Evolutionary conservation across 2,797 vertebrate species (phyloP), one percentile per base, ranked within the genome.

Genomic region (Sitta carolinensis): DNA sequence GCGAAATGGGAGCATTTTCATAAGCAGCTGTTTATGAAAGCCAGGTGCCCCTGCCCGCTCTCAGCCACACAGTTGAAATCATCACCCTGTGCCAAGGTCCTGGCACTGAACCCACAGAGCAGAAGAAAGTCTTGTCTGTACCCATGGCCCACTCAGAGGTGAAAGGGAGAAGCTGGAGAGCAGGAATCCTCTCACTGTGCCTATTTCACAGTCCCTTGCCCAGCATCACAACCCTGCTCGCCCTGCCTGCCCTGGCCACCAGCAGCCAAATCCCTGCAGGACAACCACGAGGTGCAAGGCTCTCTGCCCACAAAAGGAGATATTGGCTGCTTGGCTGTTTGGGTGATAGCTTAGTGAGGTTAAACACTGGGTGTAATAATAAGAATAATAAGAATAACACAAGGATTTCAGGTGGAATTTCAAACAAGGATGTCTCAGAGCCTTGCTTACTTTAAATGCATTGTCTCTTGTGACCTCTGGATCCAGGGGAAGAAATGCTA

Each of bases 1-100:
- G 30, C 51, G 36, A 72, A 87, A 78, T 7, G n/a, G 32, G 80
- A 66, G 14, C 36, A 25, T 73, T 66, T 73, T 48, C 32, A 13
- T 48, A 3, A 32, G 13, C 69, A 80, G n/a, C 63, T 73, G 51
- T 17, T 9, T 17, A 2, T 22, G 30, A 23, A 50, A 81, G 36
- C 40, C 3, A 0, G 22, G 27, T 51, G 16, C 16, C 21, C 54
- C 72, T 58, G 40, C 16, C 48, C 0, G 0, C 6, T 4, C 50
- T 64, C 18, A 13, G 6, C 5, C 50, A 18, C 38, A 15, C 45
- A 2, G 25, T 11, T 1, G 30, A 48, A 70, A 23, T 42, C 57
- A 59, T n/a, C 10, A 0, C 36, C 54, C 19, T 15, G 4, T 34
- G 34, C 32, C 36, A 29, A n/a, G 15, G 26, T 58, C 27, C 72